Evolutionary conservation across 2,888 invertebrate species (phyloP), one percentile per base, ranked within the genome.

Genomic region (Rambutsinella grinnellia): DNA sequence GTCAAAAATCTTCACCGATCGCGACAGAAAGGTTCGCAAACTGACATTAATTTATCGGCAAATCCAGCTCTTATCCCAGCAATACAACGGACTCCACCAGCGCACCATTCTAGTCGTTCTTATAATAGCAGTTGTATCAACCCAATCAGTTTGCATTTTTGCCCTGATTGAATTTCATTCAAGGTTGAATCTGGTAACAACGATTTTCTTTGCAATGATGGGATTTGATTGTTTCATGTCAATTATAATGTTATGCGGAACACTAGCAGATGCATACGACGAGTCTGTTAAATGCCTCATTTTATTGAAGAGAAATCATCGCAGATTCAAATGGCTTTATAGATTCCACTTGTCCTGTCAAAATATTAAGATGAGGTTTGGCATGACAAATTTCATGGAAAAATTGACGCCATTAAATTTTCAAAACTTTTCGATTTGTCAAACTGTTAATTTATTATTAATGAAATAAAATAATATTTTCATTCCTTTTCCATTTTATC

Each of bases 201-300:
- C 49, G n/a, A 15, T 68, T 5, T 60, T 68, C 26, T 68, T 68
- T 36, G 24, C 6, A n/a, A 60, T 60, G 68, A 68, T 68, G 68
- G 68, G 36, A 1, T n/a, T 68, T 6, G 68, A 68, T n/a, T 68
- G 60, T 23, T 68, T 68, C 44, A 28, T 36, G 24, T 28, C 68
- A n/a, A 68, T 68, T 21, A 3, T 51, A 1, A 68, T 68, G 68
- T 60, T 68, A 13, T 68, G 68, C 60, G 68, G 68, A 47, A 60
- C 68, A 17, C 17, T 68, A 3, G 68, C 60, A 10, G 68, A 68
- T 36, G 51, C 49, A 5, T 68, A 24, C 44, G 68, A 60, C n/a
- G 49, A 60, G 28, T 68, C 68, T 2, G 19, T 10, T 2, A 68
- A 68, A 19, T 10, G 49, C 17, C 49, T 68, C 0, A 10, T 19